These are phyloP conservation scores for Porites evermanni DNA, from an alignment of 92 coral and sea anemone species.

Conservation along the genomic window DNA sequence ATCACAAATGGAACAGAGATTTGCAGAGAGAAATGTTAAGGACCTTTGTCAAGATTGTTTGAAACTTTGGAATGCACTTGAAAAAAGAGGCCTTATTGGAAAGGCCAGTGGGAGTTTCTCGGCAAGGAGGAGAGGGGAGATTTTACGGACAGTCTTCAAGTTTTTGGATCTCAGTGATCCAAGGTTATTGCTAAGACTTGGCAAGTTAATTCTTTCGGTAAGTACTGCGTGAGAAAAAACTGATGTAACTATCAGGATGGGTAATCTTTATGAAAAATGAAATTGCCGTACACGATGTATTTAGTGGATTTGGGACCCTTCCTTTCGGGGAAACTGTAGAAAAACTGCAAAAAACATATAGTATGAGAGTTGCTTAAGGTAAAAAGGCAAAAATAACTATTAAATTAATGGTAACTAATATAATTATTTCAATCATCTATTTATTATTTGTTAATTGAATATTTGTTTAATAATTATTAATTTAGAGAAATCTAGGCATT, in stretches of 20 bases:
- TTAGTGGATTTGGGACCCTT: not conserved
- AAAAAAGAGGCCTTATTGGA: slow-evolving; percentile 82
- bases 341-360: not conserved
- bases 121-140: slow-evolving; percentile 89
- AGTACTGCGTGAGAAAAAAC: slow-evolving; percentile 28
- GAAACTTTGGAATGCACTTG: slow-evolving; percentile 76
- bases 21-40: slow-evolving; percentile 62
- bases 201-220: slow-evolving; percentile 88
- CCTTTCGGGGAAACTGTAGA: not conserved
- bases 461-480: too few relatives aligned
- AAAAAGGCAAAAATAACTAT: too few relatives aligned
- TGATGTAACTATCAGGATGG: not conserved
- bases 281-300: too few relatives aligned
- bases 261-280: not conserved
- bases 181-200: slow-evolving; percentile 86
- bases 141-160: slow-evolving; percentile 90
- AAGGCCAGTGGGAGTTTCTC: slow-evolving; percentile 82
- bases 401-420: too few relatives aligned
- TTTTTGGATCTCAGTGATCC: slow-evolving; percentile 92
- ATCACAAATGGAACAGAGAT: slow-evolving; percentile 83
- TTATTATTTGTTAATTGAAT: too few relatives aligned
- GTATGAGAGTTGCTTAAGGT: too few relatives aligned
- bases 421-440: too few relatives aligned
- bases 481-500: too few relatives aligned
- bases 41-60: slow-evolving; percentile 91